These are phyloP conservation scores for Calephelis virginiensis DNA, from an alignment of 1,140 invertebrate genomes.

Conservation along the genomic window DNA sequence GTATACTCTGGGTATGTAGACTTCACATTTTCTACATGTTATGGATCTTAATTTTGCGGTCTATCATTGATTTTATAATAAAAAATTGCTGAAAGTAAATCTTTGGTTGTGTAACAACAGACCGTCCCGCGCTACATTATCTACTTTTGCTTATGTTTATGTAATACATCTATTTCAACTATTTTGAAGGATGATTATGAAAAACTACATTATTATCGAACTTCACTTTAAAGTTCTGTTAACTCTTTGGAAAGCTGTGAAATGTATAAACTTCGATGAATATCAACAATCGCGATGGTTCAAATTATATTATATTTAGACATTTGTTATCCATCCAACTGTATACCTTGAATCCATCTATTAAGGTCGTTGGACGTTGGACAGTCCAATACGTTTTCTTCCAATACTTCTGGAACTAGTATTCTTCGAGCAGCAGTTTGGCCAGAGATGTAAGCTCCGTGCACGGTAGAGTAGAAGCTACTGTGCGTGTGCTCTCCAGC, in stretches of 20 bases:
- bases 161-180: neutral
- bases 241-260: conserved; percentile 3
- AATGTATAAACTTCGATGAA: neutral
- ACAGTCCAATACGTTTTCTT: conserved; percentile 82
- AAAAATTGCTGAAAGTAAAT: neutral
- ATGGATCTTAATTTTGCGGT: neutral
- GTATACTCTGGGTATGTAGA: too few species aligned
- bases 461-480: conserved; percentile 96
- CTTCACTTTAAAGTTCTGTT: neutral
- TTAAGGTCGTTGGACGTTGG: conserved; percentile 87
- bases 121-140: neutral
- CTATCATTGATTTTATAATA: neutral
- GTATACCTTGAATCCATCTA: conserved; percentile 89
- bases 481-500: conserved; percentile 97
- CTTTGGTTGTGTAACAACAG: conserved; percentile 4
- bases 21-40: too few species aligned
- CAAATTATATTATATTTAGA: conserved; percentile 16
- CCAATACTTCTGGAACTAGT: conserved; percentile 78
- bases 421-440: conserved; percentile 89
- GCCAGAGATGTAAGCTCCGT: conserved; percentile 94
- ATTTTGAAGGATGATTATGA: neutral
- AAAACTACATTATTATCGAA: neutral
- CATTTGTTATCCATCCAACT: conserved; percentile 53
- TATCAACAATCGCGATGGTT: neutral
- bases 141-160: conserved; percentile 10